Percentiles rank a stretch among this genome's conserved stretches.
These are phyloP conservation scores for Anoura caudifer DNA, from an alignment of 2,113 vertebrate genomes.

Conservation along the genomic window DNA sequence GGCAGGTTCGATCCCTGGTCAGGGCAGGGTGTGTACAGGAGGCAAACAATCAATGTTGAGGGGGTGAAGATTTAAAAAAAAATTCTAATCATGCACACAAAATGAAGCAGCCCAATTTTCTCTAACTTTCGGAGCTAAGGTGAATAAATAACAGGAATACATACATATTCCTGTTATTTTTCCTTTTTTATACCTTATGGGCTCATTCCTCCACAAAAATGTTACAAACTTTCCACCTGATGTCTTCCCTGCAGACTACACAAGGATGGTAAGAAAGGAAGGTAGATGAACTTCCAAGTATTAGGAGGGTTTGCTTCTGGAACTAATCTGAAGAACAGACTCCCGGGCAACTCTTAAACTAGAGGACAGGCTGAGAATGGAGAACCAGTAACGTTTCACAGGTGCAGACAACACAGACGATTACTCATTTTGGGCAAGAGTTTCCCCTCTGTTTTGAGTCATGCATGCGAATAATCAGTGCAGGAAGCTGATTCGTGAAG, in stretches of 20 bases:
- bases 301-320: neutral
- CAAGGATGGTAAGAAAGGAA: neutral
- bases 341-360: neutral
- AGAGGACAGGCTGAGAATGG: neutral
- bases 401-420: no score
- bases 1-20: no score
- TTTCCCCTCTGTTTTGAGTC: neutral
- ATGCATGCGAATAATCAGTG: neutral
- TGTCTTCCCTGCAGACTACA: neutral
- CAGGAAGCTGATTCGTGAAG: neutral
- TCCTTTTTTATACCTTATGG: neutral
- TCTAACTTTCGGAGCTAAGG: neutral
- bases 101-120: neutral
- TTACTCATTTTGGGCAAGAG: neutral
- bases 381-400: neutral
- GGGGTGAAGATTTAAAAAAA: neutral
- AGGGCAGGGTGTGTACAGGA: no score
- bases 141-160: neutral
- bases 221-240: neutral
- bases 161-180: neutral
- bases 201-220: neutral
- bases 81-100: neutral
- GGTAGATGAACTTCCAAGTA: neutral
- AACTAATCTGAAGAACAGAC: neutral
- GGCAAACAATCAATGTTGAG: no score